phyloP scores from a whole-genome alignment of 2,888 invertebrate genomes.

The Sinodicranocentrus sp. region DNA sequence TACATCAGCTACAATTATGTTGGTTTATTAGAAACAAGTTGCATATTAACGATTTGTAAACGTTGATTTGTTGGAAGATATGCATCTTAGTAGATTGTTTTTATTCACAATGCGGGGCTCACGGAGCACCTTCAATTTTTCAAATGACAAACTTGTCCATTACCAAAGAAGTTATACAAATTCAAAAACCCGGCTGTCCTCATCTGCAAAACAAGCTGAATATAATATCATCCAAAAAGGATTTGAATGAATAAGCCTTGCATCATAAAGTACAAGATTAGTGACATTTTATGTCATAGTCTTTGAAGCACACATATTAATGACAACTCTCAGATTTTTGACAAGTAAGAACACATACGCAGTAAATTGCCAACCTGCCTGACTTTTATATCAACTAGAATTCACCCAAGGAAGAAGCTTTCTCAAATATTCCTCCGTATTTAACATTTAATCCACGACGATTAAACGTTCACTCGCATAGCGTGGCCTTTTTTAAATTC shows the following conservation, averaged over 20 bases:
- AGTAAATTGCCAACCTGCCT: constrained; percentile 36
- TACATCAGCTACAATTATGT: not conserved
- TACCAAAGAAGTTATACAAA: not conserved
- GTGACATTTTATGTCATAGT: constrained; percentile 40
- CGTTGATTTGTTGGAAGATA: too few relatives aligned
- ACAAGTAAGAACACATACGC: constrained; percentile 20
- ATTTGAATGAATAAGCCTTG: not conserved
- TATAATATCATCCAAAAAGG: constrained; percentile 2
- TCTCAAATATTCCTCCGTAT: too few relatives aligned
- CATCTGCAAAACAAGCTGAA: not conserved
- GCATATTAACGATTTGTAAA: too few relatives aligned
- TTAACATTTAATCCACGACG: too few relatives aligned
- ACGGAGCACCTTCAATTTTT: too few relatives aligned
- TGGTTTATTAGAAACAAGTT: too few relatives aligned
- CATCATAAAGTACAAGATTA: constrained; percentile 33
- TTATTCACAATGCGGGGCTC: too few relatives aligned
- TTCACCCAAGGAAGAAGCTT: too few relatives aligned
- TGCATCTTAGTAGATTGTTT: too few relatives aligned
- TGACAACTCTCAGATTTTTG: constrained; percentile 36
- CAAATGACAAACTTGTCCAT: too few relatives aligned
- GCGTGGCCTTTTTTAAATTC: not conserved
- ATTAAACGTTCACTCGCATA: not conserved
- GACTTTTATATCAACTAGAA: constrained; percentile 4
- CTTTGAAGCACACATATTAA: constrained; percentile 35
- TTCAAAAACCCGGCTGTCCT: not conserved